A percentile compares a stretch with the other conserved stretches of the same genome.
Evolutionary conservation across 2,888 invertebrate species (phyloP).

Genomic region (Prosapia bicincta): DNA sequence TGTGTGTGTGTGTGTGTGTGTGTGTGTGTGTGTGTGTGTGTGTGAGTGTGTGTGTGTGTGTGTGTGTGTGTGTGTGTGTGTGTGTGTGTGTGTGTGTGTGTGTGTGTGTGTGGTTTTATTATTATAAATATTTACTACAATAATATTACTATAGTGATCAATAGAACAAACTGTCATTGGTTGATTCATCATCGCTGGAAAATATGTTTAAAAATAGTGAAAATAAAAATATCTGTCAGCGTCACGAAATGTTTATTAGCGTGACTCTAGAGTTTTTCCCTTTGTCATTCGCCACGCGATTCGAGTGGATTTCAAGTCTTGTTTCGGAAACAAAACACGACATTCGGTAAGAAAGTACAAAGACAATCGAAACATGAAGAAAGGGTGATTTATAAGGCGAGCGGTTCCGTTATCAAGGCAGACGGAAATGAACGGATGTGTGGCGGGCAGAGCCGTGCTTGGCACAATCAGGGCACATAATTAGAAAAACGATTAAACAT

Average conservation of each 20-base stretch:
- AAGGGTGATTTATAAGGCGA: not conserved
- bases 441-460: not conserved
- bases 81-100: too few species aligned
- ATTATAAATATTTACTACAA: too few species aligned
- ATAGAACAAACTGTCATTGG: too few species aligned
- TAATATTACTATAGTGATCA: too few species aligned
- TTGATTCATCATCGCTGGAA: too few species aligned
- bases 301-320: not conserved
- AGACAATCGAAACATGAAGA: not conserved
- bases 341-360: not conserved
- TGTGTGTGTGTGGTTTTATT: too few species aligned
- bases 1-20: too few species aligned
- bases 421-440: not conserved
- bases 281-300: not conserved
- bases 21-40: too few species aligned
- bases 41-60: too few species aligned
- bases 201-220: too few species aligned
- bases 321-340: not conserved
- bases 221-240: too few species aligned
- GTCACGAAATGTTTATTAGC: not conserved
- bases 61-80: too few species aligned
- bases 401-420: not conserved
- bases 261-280: not conserved
- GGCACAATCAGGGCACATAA: not conserved
- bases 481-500: conserved; percentile 25